Evolutionary conservation across 2,113 vertebrate genomes (phyloP), one percentile per base, ranked within the genome.

Genomic region (Notothenia rossii): DNA sequence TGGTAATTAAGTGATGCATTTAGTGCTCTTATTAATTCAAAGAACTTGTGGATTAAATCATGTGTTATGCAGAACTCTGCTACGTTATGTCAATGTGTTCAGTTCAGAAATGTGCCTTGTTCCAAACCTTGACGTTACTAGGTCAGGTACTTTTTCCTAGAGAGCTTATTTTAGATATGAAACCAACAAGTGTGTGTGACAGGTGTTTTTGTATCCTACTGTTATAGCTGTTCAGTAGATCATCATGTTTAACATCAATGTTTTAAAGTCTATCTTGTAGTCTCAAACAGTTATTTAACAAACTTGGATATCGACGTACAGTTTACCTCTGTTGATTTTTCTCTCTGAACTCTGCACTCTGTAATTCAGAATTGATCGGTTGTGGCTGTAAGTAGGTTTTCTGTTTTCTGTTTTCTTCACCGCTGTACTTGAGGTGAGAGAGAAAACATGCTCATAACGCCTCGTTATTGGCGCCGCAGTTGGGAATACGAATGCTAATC

Each of bases 281-380:
- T 18, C 18, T 70, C 48, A 61, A 40, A 22, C 4, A 72, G 75
- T 49, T 36, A 73, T 40, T 51, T 45, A 25, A 80, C 71, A 68
- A 77, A 71, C 72, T 7, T 43, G 59, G 43, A 72, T 56, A 61
- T 58, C 2, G 20, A 63, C 40, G 55, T 68, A 60, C 79, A 71
- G 77, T 67, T 73, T 68, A 55, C 50, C 50, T 48, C 40, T 25
- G 73, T 63, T 77, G 71, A 45, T 54, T 49, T 81, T 64, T 40
- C 36, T n/a, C 66, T 75, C 46, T 65, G 59, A 78, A 62, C 50
- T 77, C 51, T 77, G 50, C 58, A 61, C 70, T 69, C 60, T 74
- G 25, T 83, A 82, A 81, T 83, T 79, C 59, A 77, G 49, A 49
- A 91, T 85, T 74, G 77, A 89, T 83, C 53, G 72, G 33, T 74